phyloP scores from a whole-genome alignment of 2,888 invertebrate species.

The Lysandra coridon region DNA sequence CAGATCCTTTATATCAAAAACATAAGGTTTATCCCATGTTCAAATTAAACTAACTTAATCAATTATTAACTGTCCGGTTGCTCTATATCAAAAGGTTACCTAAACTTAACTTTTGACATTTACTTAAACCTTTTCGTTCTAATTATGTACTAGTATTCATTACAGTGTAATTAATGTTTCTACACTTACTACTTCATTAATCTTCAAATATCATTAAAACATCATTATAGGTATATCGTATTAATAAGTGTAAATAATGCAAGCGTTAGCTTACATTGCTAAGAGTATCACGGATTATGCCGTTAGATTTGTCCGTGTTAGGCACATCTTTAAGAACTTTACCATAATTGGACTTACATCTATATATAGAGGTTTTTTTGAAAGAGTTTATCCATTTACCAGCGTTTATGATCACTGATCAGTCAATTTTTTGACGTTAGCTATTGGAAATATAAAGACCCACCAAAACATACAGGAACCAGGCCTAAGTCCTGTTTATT shows the following conservation, averaged over 20 bases:
- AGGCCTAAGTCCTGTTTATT: background rate
- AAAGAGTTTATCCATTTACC: too few species aligned
- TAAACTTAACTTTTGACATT: constrained; percentile 21
- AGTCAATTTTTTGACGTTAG: too few species aligned
- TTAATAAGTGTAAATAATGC: background rate
- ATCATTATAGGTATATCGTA: background rate
- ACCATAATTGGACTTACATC: too few species aligned
- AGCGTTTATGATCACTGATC: too few species aligned
- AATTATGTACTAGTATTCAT: constrained; percentile 21
- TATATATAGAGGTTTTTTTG: too few species aligned
- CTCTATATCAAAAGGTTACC: constrained; percentile 13
- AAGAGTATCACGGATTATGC: too few species aligned
- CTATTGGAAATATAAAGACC: background rate
- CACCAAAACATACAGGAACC: background rate
- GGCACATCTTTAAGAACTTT: too few species aligned
- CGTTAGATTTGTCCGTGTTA: too few species aligned
- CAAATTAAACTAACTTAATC: background rate
- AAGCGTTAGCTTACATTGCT: background rate
- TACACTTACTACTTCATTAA: constrained; percentile 12
- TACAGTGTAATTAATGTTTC: constrained; percentile 23
- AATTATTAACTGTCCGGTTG: background rate
- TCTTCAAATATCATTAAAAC: constrained; percentile 19
- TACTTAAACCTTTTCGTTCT: constrained; percentile 24
- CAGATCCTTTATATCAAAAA: too few species aligned
- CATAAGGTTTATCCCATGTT: background rate